These are phyloP conservation scores for Porites australiensis DNA, from an alignment of 64 coral and sea anemone genomes.

Conservation along the genomic window DNA sequence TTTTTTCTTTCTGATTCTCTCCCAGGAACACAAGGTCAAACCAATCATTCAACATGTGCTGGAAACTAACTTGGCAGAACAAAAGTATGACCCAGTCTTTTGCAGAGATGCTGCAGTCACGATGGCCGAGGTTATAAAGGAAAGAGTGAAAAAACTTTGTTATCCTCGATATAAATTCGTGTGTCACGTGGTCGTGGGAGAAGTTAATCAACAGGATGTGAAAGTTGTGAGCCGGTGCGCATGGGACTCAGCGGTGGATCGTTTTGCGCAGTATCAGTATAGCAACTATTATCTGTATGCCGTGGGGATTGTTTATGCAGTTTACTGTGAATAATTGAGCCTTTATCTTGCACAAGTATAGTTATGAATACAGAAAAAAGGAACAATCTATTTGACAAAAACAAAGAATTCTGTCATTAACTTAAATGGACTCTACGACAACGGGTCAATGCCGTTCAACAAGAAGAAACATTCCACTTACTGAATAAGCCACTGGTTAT, in stretches of 20 bases:
- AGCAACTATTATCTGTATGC: conserved; percentile 80
- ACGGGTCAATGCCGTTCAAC: too few species aligned
- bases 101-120: conserved; percentile 38
- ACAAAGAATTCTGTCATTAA: too few species aligned
- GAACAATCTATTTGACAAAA: too few species aligned
- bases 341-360: too few species aligned
- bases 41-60: conserved; percentile 28
- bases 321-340: conserved; percentile 66
- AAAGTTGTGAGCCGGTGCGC: conserved; percentile 70
- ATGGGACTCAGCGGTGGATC: conserved; percentile 79
- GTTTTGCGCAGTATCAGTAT: conserved; percentile 72
- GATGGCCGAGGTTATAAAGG: conserved; percentile 77
- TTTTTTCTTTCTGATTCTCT: background rate
- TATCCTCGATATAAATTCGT: conserved; percentile 91
- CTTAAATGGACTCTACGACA: too few species aligned
- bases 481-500: too few species aligned
- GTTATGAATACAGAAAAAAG: too few species aligned
- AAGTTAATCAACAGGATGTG: conserved; percentile 77
- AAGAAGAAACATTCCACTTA: too few species aligned
- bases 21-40: conserved; percentile 32
- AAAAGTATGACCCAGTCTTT: conserved; percentile 64
- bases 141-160: conserved; percentile 81
- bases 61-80: conserved; percentile 6
- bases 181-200: conserved; percentile 88
- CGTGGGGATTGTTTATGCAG: conserved; percentile 79